Percentiles rank a stretch among this genome's conserved stretches.
These are phyloP conservation scores for Drosophila helvetica DNA, from an alignment of 2,888 invertebrate genomes.

Conservation along the genomic window DNA sequence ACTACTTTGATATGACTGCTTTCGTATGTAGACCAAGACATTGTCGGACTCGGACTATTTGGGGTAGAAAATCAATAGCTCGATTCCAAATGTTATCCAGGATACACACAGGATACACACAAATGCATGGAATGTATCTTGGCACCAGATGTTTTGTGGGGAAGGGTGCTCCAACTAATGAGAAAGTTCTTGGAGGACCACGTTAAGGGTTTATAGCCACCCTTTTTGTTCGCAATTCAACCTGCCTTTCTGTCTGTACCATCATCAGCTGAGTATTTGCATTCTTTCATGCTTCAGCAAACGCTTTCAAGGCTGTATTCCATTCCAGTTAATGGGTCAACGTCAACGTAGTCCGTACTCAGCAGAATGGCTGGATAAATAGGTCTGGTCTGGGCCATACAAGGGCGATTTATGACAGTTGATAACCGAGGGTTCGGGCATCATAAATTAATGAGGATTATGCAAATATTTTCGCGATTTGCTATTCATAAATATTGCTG, in stretches of 20 bases:
- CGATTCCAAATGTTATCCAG: conserved; percentile 37
- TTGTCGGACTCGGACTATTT: conserved; percentile 21
- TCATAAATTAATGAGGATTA: background rate
- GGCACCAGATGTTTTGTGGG: conserved; percentile 7
- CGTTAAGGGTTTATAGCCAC: background rate
- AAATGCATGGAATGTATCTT: conserved; percentile 10
- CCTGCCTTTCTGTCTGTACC: conserved; percentile 9
- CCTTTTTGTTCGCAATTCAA: background rate
- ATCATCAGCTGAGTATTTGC: conserved; percentile 44
- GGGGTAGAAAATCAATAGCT: conserved; percentile 66
- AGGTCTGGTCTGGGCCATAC: background rate
- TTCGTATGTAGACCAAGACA: conserved; percentile 10
- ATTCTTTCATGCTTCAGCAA: conserved; percentile 61
- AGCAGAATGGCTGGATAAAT: conserved; percentile 5
- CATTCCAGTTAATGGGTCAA: conserved; percentile 60
- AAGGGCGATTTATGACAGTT: background rate
- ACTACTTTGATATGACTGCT: background rate
- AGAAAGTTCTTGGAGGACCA: conserved; percentile 53
- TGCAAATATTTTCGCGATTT: background rate
- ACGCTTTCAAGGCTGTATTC: conserved; percentile 63
- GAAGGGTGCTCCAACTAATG: conserved; percentile 50
- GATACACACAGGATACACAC: conserved; percentile 46
- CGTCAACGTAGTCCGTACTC: conserved; percentile 1
- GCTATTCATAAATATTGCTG: conserved; percentile 13
- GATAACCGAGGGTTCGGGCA: background rate